Evolutionary conservation across 2,888 invertebrate genomes (phyloP), one percentile per base, ranked within the genome.

Genomic region (Spilarctia lutea): DNA sequence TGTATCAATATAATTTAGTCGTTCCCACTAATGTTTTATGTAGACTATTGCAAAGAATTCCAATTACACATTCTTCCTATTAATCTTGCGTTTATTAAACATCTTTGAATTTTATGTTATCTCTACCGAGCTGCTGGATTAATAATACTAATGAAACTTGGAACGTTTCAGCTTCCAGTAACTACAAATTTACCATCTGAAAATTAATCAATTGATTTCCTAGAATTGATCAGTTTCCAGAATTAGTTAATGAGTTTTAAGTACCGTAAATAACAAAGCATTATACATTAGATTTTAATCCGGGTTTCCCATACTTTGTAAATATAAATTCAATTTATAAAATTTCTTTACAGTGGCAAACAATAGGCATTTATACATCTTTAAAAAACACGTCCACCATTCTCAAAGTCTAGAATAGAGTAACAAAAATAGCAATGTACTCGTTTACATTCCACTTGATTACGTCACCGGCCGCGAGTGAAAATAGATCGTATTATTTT

Each of bases 401-500:
- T 86, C 74, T 83, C 81, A 82, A 86, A 87, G 88, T 89, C 87
- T 85, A 88, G 88, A 90, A 89, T 88, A 90, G 87, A 82, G 83
- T 83, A 67, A 71, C 89, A 81, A 86, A 92, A 93, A 93, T 93
- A 93, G 83, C 87, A 70, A 56, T 83, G 86, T 86, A 89, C 90
- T 90, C 89, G 90, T 91, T 89, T 88, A 91, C 91, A 94, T 94
- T 93, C 94, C 93, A 75, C 80, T 71, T 39, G 33, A 85, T 90
- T 89, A 91, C 94, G 94, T 94, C 94, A 94, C 86, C 73, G 71
- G 82, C 75, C 72, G 39, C 68, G 75, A 81, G 85, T 91, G 83
- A 91, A 94, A 94, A 95, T 94, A 94, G 93, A 91, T 88, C 82
- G 76, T 80, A 92, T 93, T 93, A 94, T 94, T 94, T 94, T 92